Evolutionary conservation across 37 sponge, comb jelly and placozoan genomes (phyloP).

Genomic region (Halichondria panicea): DNA sequence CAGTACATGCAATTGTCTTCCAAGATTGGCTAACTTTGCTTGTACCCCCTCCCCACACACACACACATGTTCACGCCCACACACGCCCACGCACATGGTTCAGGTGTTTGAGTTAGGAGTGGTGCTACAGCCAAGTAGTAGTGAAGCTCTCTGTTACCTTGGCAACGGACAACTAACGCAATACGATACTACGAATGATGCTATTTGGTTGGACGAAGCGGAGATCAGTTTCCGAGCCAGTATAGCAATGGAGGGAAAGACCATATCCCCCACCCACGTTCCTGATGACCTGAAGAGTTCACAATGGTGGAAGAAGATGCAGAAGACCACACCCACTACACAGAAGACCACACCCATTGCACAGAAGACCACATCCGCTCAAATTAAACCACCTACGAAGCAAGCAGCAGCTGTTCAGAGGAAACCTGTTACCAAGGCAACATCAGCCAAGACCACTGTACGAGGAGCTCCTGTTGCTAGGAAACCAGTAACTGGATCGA

Average conservation of each 20-base stretch:
- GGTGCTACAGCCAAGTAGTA: slow-evolving; percentile 70
- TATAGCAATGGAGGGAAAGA: slow-evolving; percentile 78
- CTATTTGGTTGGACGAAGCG: slow-evolving; percentile 55
- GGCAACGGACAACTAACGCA: slow-evolving; percentile 81
- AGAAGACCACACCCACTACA: slow-evolving; percentile 7
- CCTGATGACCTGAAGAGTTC: slow-evolving; percentile 61
- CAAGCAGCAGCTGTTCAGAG: slow-evolving; percentile 15
- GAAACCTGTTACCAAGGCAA: slow-evolving; percentile 34
- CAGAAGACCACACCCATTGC: not conserved
- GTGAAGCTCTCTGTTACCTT: slow-evolving; percentile 78
- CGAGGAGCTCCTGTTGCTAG: slow-evolving; percentile 23
- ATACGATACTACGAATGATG: slow-evolving; percentile 63
- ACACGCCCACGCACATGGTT: not conserved
- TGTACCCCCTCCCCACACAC: too few relatives aligned
- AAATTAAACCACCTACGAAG: not conserved
- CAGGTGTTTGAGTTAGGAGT: slow-evolving; percentile 83
- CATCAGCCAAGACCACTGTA: not conserved
- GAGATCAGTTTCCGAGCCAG: slow-evolving; percentile 87
- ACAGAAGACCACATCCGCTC: not conserved
- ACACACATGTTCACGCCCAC: too few relatives aligned
- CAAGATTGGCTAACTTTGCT: too few relatives aligned
- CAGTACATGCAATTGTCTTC: too few relatives aligned
- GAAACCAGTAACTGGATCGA: slow-evolving; percentile 7
- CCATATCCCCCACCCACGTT: slow-evolving; percentile 17
- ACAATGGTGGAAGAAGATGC: slow-evolving; percentile 87